These are phyloP conservation scores for Cataglyphis cursor DNA, from an alignment of 2,888 invertebrate genomes.

Conservation along the genomic window DNA sequence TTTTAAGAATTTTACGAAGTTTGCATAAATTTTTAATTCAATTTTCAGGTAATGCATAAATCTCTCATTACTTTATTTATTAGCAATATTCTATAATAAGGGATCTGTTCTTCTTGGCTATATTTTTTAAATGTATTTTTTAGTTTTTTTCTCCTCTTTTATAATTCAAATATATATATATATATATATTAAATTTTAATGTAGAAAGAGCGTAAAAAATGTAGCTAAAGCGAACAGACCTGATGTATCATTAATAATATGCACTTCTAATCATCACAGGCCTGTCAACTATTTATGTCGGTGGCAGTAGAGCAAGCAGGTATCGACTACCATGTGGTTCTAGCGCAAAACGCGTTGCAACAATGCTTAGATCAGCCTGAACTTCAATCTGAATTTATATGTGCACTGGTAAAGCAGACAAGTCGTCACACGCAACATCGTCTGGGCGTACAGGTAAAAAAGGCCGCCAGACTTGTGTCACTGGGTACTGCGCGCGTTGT, in stretches of 20 bases:
- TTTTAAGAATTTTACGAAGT: conserved; percentile 12
- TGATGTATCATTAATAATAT: conserved; percentile 23
- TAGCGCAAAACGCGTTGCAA: conserved; percentile 98
- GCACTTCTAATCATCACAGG: conserved; percentile 88
- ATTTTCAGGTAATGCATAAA: background rate
- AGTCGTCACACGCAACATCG: conserved; percentile 94
- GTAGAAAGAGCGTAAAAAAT: background rate
- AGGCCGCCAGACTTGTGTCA: conserved; percentile 87
- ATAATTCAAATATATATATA: background rate
- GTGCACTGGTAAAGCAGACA: conserved; percentile 96
- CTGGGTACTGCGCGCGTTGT: conserved; percentile 87
- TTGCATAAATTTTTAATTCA: background rate
- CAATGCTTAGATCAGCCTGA: conserved; percentile 96
- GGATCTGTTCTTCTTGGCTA: conserved; percentile 27
- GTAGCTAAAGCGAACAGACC: conserved; percentile 11
- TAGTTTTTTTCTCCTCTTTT: background rate
- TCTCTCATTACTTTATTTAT: conserved; percentile 4
- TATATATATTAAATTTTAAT: background rate
- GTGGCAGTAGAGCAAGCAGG: conserved; percentile 98
- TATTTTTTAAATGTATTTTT: conserved; percentile 22
- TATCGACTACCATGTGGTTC: conserved; percentile 98
- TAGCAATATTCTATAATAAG: conserved; percentile 1
- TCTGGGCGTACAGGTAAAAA: conserved; percentile 93
- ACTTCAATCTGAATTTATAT: conserved; percentile 97
- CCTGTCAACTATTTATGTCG: conserved; percentile 98